Conservation (phyloP, 1,140 invertebrate genomes). For the Anagrus nilaparvatae region DNA sequence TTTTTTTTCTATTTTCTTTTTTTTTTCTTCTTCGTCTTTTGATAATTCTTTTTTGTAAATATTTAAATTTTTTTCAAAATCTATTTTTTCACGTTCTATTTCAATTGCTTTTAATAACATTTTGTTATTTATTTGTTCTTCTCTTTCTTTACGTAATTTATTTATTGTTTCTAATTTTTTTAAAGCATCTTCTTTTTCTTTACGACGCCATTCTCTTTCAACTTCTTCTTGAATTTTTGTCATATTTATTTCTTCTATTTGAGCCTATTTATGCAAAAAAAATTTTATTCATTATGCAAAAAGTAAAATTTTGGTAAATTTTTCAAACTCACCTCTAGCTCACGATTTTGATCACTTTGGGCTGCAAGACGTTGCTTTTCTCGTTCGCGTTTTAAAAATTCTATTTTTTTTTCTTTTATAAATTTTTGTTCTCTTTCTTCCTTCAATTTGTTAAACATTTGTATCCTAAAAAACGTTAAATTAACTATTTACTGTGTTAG, state of each 20-base stretch:
- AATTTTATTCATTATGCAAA: not conserved
- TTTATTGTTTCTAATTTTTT: slow-evolving; percentile 41
- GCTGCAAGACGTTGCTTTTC: slow-evolving; percentile 39
- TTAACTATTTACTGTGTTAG: too few species aligned
- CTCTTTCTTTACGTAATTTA: slow-evolving; percentile 33
- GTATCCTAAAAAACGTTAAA: slow-evolving; percentile 41
- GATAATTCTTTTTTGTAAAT: slow-evolving; percentile 35
- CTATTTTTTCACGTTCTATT: slow-evolving; percentile 48
- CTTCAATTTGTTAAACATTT: slow-evolving; percentile 49
- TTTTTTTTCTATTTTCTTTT: slow-evolving; percentile 35
- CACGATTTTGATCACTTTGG: slow-evolving; percentile 33
- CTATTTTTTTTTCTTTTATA: slow-evolving; percentile 32
- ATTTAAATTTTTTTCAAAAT: slow-evolving; percentile 45
- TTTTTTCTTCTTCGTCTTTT: slow-evolving; percentile 34
- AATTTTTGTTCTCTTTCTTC: slow-evolving; percentile 44
- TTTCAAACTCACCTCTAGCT: slow-evolving; percentile 27
- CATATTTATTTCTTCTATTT: slow-evolving; percentile 46
- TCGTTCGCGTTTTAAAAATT: slow-evolving; percentile 37
- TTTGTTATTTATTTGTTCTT: slow-evolving; percentile 42
- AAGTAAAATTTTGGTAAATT: not conserved
- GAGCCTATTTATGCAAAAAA: slow-evolving; percentile 21
- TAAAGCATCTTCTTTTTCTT: slow-evolving; percentile 43
- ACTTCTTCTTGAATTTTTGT: slow-evolving; percentile 46
- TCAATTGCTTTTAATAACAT: slow-evolving; percentile 47
- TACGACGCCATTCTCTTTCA: slow-evolving; percentile 43